These are phyloP conservation scores for Tenthredo livida DNA, from an alignment of 2,888 invertebrate species.

Conservation along the genomic window DNA sequence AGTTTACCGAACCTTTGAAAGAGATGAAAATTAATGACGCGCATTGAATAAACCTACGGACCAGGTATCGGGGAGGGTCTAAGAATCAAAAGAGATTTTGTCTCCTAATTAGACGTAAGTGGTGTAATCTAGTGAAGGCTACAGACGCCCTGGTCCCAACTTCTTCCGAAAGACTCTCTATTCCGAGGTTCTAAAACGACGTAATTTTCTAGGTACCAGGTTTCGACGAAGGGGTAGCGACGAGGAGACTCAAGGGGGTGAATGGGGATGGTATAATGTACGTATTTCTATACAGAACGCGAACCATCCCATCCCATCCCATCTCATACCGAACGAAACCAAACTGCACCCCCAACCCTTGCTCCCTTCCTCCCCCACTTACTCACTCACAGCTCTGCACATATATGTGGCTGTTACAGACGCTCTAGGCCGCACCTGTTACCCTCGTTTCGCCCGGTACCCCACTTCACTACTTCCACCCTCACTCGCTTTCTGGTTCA, in stretches of 20 bases:
- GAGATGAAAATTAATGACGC: neutral
- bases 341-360: conserved; percentile 37
- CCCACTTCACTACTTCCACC: conserved; percentile 1
- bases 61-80: neutral
- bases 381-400: conserved; percentile 17
- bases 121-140: neutral
- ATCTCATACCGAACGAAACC: neutral
- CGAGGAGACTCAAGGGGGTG: conserved; percentile 31
- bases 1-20: neutral
- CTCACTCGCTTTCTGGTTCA: conserved; percentile 8
- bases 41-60: neutral
- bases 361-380: neutral
- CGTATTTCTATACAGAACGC: conserved; percentile 66
- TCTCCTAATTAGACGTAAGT: neutral
- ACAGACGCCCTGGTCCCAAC: no score
- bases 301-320: conserved; percentile 29
- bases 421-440: conserved; percentile 73
- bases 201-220: conserved; percentile 32
- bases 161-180: neutral
- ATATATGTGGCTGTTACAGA: conserved; percentile 60
- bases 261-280: conserved; percentile 64
- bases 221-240: neutral
- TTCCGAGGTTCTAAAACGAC: neutral
- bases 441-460: conserved; percentile 61
- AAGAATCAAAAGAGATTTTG: neutral